These are phyloP conservation scores for Chloropsis cyanopogon DNA, from an alignment of 2,113 vertebrate genomes.

Conservation along the genomic window DNA sequence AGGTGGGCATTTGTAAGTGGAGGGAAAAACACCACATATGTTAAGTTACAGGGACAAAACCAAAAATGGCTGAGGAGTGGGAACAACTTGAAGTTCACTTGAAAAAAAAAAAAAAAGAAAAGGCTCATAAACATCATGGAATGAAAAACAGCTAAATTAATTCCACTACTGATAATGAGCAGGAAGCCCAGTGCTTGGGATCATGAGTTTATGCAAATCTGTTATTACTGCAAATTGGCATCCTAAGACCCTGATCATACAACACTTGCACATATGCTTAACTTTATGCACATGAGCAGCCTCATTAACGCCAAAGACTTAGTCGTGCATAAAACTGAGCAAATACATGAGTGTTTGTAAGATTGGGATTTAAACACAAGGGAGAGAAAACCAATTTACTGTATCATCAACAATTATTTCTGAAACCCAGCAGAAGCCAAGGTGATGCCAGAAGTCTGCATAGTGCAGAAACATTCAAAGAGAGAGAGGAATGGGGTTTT, in stretches of 20 bases:
- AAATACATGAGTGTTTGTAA: conserved; percentile 32
- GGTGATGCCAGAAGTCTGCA: conserved; percentile 17
- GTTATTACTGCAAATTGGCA: conserved; percentile 62
- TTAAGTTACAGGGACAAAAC: background rate
- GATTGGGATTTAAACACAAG: conserved; percentile 54
- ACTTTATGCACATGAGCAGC: conserved; percentile 60
- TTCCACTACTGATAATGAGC: conserved; percentile 25
- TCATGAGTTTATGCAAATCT: conserved; percentile 49
- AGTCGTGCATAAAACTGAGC: conserved; percentile 51
- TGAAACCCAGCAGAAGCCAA: conserved; percentile 43
- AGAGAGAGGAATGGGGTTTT: background rate
- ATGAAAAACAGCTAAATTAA: background rate
- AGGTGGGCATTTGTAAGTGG: background rate
- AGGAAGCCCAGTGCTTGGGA: background rate
- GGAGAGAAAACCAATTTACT: conserved; percentile 61
- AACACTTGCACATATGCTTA: conserved; percentile 57
- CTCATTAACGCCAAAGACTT: conserved; percentile 45
- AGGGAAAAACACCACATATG: background rate
- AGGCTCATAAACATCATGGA: background rate
- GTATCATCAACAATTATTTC: conserved; percentile 67
- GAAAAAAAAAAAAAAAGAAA: background rate
- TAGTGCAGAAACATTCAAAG: background rate
- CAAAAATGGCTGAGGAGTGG: background rate
- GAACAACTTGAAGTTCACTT: background rate
- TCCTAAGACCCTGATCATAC: conserved; percentile 51